These are phyloP conservation scores for Dallia pectoralis DNA, from an alignment of 2,797 vertebrate genomes.

Conservation along the genomic window DNA sequence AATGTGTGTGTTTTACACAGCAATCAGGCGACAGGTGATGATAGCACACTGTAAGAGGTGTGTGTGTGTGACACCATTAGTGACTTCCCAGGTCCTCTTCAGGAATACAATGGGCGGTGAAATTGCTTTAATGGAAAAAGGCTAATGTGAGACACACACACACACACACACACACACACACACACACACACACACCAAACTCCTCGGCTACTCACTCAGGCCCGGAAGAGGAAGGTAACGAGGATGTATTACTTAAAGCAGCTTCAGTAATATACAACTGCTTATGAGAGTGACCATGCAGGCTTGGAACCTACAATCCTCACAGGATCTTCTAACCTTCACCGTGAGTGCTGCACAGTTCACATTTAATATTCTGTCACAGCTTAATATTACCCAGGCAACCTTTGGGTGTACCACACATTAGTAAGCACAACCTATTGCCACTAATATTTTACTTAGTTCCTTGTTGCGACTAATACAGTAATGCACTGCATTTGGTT, in stretches of 20 bases:
- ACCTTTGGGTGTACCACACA: background rate
- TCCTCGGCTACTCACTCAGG: slow-evolving; percentile 76
- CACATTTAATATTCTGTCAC: background rate
- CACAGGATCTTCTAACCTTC: slow-evolving; percentile 44
- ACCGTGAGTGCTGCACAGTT: background rate
- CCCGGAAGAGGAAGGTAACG: slow-evolving; percentile 68
- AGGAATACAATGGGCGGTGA: slow-evolving; percentile 79
- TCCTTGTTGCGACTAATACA: background rate
- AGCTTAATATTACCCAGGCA: background rate
- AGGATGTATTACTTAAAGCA: slow-evolving; percentile 64
- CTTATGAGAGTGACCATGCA: background rate
- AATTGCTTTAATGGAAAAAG: slow-evolving; percentile 83
- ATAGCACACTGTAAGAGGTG: slow-evolving; percentile 71
- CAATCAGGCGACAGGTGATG: slow-evolving; percentile 79
- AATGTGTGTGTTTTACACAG: slow-evolving; percentile 81
- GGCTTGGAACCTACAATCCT: background rate
- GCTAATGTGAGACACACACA: slow-evolving; percentile 70
- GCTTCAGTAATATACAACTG: background rate
- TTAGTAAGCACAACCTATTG: too few relatives aligned
- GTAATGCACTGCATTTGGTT: background rate
- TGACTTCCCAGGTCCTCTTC: slow-evolving; percentile 83
- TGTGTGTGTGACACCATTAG: slow-evolving; percentile 78
- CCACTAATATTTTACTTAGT: background rate
- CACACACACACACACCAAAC: slow-evolving; percentile 43
- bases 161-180: slow-evolving; percentile 16